A percentile compares a stretch with the other conserved stretches of the same genome.
These are phyloP conservation scores for Seriola rivoliana DNA, from an alignment of 2,113 vertebrate genomes.

Conservation along the genomic window DNA sequence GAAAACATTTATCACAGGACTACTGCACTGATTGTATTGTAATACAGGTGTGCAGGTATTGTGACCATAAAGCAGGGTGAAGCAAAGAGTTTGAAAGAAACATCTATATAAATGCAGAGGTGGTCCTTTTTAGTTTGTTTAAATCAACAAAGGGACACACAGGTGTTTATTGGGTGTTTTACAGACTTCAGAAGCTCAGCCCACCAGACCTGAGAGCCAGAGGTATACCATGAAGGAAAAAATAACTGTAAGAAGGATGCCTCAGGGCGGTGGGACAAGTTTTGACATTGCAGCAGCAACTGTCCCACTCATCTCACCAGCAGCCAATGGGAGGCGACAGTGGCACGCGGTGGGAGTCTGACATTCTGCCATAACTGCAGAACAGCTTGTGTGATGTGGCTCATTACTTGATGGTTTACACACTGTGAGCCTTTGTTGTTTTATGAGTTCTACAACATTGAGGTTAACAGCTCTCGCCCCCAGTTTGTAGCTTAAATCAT, in stretches of 20 bases:
- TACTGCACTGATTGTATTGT: too few relatives aligned
- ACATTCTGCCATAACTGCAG: background rate
- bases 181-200: background rate
- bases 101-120: background rate
- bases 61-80: background rate
- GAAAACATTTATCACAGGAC: background rate
- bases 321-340: background rate
- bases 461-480: background rate
- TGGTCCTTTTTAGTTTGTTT: background rate
- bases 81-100: background rate
- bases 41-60: background rate
- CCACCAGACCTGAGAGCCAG: background rate
- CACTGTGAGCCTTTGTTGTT: slow-evolving; percentile 27
- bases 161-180: background rate
- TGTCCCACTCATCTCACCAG: slow-evolving; percentile 14
- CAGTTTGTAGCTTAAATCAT: background rate
- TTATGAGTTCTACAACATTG: background rate
- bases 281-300: slow-evolving; percentile 28
- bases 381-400: slow-evolving; percentile 16
- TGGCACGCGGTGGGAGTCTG: background rate
- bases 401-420: slow-evolving; percentile 4
- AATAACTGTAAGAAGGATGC: too few relatives aligned
- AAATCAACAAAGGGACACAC: background rate
- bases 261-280: background rate
- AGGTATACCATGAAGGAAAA: background rate